Evolutionary conservation across 2,888 invertebrate species (phyloP).

Genomic region (Pheosia gnoma): DNA sequence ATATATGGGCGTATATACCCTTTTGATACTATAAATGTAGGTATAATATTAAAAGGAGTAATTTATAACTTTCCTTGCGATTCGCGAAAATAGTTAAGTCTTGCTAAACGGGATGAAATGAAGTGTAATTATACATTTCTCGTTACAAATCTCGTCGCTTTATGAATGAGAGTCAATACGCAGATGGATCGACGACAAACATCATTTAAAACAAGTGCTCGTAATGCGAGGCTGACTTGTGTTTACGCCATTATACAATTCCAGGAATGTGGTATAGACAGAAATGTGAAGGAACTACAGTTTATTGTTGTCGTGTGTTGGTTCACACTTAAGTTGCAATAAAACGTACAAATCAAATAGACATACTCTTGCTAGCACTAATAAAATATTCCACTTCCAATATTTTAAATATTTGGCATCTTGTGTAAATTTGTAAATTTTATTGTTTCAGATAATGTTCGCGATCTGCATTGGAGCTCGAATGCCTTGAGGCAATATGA

Average conservation of each 20-base stretch:
- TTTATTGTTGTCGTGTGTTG: too few species aligned
- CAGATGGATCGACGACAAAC: slow-evolving; percentile 27
- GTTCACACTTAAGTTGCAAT: too few species aligned
- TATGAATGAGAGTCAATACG: slow-evolving; percentile 31
- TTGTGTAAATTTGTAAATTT: slow-evolving; percentile 40
- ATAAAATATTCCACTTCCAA: not conserved
- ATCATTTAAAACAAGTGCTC: slow-evolving; percentile 27
- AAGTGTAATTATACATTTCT: slow-evolving; percentile 16
- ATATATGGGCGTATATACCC: too few species aligned
- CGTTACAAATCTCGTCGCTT: slow-evolving; percentile 25
- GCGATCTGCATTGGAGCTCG: slow-evolving; percentile 48
- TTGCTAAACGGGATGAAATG: too few species aligned
- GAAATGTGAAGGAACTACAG: too few species aligned
- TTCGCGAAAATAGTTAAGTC: too few species aligned
- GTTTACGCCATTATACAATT: not conserved
- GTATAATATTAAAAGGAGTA: too few species aligned
- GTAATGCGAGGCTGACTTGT: slow-evolving; percentile 8
- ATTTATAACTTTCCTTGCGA: too few species aligned
- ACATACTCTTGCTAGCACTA: too few species aligned
- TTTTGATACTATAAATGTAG: too few species aligned
- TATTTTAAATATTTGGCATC: not conserved
- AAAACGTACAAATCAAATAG: too few species aligned
- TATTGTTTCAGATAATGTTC: slow-evolving; percentile 76
- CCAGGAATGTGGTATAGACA: not conserved
- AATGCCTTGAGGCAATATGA: slow-evolving; percentile 77